Conservation (phyloP, 2,888 invertebrate species). For the Perizoma flavofasciatum region DNA sequence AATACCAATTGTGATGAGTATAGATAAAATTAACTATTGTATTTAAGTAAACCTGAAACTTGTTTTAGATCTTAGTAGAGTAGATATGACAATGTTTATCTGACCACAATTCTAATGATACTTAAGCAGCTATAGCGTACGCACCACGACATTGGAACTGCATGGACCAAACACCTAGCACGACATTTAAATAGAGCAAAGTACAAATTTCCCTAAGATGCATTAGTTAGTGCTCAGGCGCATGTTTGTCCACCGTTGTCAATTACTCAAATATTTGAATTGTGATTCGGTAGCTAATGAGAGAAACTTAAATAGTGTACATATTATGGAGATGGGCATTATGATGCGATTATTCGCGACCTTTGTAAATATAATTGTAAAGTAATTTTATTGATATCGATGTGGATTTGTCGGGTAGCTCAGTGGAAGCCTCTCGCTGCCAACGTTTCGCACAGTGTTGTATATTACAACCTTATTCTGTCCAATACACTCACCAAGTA, state of each 20-base stretch:
- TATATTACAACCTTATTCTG: slow-evolving; percentile 73
- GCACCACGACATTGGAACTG: slow-evolving; percentile 62
- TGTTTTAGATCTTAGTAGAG: too few species aligned
- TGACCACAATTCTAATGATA: slow-evolving; percentile 23
- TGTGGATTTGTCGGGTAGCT: slow-evolving; percentile 57
- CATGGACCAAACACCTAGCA: slow-evolving; percentile 81
- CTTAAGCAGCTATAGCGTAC: slow-evolving; percentile 33
- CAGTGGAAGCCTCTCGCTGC: slow-evolving; percentile 37
- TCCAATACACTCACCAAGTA: slow-evolving; percentile 75
- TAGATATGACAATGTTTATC: neutral
- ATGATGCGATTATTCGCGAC: slow-evolving; percentile 71
- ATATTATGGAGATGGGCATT: slow-evolving; percentile 83
- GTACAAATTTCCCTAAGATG: slow-evolving; percentile 82
- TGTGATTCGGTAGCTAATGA: slow-evolving; percentile 84
- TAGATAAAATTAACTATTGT: too few species aligned
- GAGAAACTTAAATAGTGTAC: slow-evolving; percentile 83
- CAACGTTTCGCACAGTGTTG: slow-evolving; percentile 50
- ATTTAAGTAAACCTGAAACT: too few species aligned
- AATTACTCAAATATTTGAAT: slow-evolving; percentile 83
- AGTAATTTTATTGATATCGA: slow-evolving; percentile 76
- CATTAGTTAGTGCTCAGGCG: slow-evolving; percentile 75
- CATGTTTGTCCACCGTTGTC: slow-evolving; percentile 83
- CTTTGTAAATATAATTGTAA: slow-evolving; percentile 82
- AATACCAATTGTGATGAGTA: too few species aligned
- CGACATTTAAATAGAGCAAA: slow-evolving; percentile 75